These are phyloP conservation scores for Typhlichthys subterraneus DNA, from an alignment of 2,797 vertebrate species.

Conservation along the genomic window DNA sequence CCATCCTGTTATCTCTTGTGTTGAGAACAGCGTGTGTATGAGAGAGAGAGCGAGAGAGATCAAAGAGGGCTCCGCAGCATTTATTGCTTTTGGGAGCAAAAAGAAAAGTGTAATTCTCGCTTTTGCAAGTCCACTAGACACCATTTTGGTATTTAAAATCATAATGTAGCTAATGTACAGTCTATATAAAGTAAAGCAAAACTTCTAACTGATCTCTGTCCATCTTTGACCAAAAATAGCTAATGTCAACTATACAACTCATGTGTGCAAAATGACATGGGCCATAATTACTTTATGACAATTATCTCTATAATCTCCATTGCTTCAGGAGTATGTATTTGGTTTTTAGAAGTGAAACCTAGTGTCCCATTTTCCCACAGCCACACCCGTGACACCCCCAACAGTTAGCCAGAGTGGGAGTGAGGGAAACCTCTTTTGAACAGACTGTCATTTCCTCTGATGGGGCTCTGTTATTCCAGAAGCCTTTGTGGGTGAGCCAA, in stretches of 20 bases:
- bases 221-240: background rate
- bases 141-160: background rate
- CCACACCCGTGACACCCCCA: conserved; percentile 44
- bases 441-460: conserved; percentile 76
- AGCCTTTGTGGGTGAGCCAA: conserved; percentile 75
- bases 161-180: conserved; percentile 16
- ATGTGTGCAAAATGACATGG: background rate
- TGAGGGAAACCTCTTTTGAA: conserved; percentile 65
- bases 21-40: conserved; percentile 53
- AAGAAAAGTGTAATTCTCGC: conserved; percentile 35
- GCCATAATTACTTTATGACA: background rate
- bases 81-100: conserved; percentile 43
- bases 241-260: background rate
- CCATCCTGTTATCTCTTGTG: conserved; percentile 59
- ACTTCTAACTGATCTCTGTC: background rate
- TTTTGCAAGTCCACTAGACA: background rate
- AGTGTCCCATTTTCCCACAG: conserved; percentile 12
- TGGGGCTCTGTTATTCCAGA: conserved; percentile 74
- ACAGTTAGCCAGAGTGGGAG: conserved; percentile 32
- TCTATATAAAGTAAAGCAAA: background rate
- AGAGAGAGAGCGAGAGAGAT: conserved; percentile 66
- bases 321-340: conserved; percentile 1
- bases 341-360: conserved; percentile 32
- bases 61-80: conserved; percentile 59
- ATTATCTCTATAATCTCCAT: background rate